Evolutionary conservation across 2,797 vertebrate species (phyloP), one percentile per base, ranked within the genome.

Genomic region (Spinus pinus): DNA sequence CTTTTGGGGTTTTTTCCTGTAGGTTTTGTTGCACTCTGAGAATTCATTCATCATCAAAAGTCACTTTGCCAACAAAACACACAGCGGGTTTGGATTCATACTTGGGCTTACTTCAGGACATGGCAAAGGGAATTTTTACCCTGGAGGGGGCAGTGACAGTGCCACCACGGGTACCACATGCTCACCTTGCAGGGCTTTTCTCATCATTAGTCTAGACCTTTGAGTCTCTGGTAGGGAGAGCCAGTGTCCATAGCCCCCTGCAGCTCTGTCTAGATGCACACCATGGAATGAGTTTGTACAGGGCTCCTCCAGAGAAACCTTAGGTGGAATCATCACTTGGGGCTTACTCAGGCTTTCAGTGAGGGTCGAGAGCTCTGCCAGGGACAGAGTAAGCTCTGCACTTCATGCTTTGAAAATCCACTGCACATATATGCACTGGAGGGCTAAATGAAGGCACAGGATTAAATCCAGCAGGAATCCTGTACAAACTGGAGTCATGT

Each of bases 401-500:
- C 23, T 23, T 33, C 5, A 0, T n/a, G 42, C 24, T 61, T 49
- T 56, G 41, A 22, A 83, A 64, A 50, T 39, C 27, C 80, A 14
- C 41, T 4, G 23, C 11, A 37, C 70, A 20, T 9, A 18, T 5
- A 13, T 21, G 57, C 28, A 56, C n/a, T 64, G 39, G 22, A 66
- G 72, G 31, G 65, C 35, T 67, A n/a, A 57, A n/a, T 35, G 31
- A 25, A 74, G 37, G 44, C 37, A 20, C 12, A 18, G 62, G 39
- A 28, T 39, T 23, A 30, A 81, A 17, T 60, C 71, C 47, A 20
- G 24, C 77, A 33, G 11, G 4, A 13, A 21, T 69, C 50, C 21
- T 57, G 8, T 42, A 41, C 30, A 7, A 47, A 41, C 2, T 47
- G 19, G 39, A 33, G 54, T 46, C 11, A 2, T 0, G 0, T 17